A percentile compares a stretch with the other conserved stretches of the same genome.
phyloP scores from a whole-genome alignment of 2,888 invertebrate genomes.

The Caenorhabditis zanzibari region DNA sequence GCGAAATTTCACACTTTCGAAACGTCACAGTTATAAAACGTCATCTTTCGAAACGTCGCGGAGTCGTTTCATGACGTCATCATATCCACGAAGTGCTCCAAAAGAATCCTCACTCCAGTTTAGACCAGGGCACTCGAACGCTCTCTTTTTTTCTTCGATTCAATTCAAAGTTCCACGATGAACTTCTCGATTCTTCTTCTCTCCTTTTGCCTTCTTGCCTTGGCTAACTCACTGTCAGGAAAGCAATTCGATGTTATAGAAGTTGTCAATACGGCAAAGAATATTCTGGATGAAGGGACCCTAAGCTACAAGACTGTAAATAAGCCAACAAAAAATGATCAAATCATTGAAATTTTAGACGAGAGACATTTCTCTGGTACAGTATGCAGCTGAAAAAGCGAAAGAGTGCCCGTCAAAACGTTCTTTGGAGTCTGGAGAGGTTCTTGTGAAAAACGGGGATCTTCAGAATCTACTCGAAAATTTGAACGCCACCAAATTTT shows the following conservation, averaged over 20 bases:
- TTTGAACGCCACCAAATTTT: background rate
- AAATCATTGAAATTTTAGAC: constrained; percentile 1
- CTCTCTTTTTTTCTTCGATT: background rate
- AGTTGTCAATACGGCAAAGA: background rate
- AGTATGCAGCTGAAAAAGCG: constrained; percentile 5
- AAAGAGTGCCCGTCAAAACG: background rate
- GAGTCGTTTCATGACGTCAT: background rate
- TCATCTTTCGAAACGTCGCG: too few relatives aligned
- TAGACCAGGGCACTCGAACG: constrained; percentile 17
- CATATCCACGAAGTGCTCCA: too few relatives aligned
- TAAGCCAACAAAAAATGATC: background rate
- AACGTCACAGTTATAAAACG: too few relatives aligned
- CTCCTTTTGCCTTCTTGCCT: background rate
- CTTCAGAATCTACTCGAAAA: background rate
- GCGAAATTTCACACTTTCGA: too few relatives aligned
- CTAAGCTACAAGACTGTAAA: background rate
- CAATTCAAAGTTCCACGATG: constrained; percentile 19
- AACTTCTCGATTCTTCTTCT: constrained; percentile 33
- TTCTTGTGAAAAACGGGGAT: background rate
- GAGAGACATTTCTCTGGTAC: constrained; percentile 4
- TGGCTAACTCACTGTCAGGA: background rate
- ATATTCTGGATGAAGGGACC: constrained; percentile 10
- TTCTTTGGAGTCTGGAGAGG: background rate
- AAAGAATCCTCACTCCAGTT: background rate
- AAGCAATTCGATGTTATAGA: background rate